Evolutionary conservation across 2,888 invertebrate genomes (phyloP).

Genomic region (Artemia sinica): DNA sequence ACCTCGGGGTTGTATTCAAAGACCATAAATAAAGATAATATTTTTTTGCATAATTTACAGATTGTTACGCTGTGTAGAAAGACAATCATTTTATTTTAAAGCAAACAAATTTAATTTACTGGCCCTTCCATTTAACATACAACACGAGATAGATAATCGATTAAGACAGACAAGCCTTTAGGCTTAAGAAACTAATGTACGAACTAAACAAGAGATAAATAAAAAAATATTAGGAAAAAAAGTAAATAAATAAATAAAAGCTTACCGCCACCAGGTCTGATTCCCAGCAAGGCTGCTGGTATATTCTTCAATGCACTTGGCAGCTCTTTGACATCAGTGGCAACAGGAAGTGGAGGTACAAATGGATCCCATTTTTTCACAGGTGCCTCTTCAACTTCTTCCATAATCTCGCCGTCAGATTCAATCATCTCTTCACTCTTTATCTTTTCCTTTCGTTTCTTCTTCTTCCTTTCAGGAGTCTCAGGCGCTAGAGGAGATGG

Average conservation of each 20-base stretch:
- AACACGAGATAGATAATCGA: no score
- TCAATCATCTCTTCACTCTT: not conserved
- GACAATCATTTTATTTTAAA: no score
- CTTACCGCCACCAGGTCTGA: constrained; percentile 14
- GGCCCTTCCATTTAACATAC: no score
- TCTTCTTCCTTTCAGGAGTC: constrained; percentile 7
- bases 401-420: not conserved
- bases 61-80: no score
- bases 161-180: no score
- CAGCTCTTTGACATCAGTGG: not conserved
- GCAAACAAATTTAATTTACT: no score
- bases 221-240: no score
- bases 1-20: no score
- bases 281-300: not conserved
- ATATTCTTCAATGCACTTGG: not conserved
- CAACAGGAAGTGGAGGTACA: constrained; percentile 4
- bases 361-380: not conserved
- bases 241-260: not conserved
- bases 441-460: not conserved
- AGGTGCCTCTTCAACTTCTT: not conserved
- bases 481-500: not conserved
- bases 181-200: no score
- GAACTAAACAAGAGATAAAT: no score
- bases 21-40: no score
- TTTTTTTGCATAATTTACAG: no score